Percentiles rank a stretch among this genome's conserved stretches.
These are phyloP conservation scores for Trissolcus japonicus DNA, from an alignment of 2,888 invertebrate species.

Conservation along the genomic window DNA sequence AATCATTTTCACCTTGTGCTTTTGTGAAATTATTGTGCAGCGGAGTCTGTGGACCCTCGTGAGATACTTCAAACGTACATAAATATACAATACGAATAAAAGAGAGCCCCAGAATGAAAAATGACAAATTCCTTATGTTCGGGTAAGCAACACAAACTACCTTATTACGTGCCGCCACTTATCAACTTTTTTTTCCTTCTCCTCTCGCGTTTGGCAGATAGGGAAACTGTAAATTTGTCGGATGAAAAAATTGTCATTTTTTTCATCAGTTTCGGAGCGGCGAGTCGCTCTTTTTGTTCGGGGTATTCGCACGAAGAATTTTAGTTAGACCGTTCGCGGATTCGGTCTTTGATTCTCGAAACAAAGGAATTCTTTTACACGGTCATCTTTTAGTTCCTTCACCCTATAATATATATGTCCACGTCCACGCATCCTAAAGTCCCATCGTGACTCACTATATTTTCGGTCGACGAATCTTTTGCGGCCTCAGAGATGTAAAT, in stretches of 20 bases:
- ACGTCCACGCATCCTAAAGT: constrained; percentile 38
- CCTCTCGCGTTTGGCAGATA: too few species aligned
- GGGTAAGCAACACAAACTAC: not conserved
- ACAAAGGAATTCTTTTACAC: constrained; percentile 55
- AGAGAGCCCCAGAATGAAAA: constrained; percentile 5
- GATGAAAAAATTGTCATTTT: too few species aligned
- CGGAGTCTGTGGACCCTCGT: constrained; percentile 1
- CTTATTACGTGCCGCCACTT: constrained; percentile 4
- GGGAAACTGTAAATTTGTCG: too few species aligned
- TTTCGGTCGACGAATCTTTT: constrained; percentile 17
- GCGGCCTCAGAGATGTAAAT: not conserved
- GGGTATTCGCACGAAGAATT: constrained; percentile 29
- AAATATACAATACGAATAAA: constrained; percentile 13
- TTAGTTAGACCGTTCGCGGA: constrained; percentile 42
- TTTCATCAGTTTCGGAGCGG: not conserved
- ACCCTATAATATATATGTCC: constrained; percentile 54
- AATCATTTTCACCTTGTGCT: constrained; percentile 21
- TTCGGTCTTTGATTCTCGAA: constrained; percentile 54
- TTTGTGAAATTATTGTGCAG: not conserved
- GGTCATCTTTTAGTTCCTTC: constrained; percentile 55
- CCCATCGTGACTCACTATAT: constrained; percentile 47
- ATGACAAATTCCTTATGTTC: constrained; percentile 18
- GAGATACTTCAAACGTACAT: constrained; percentile 15
- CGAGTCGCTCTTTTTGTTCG: constrained; percentile 1
- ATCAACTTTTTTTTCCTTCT: not conserved